Base-by-base conservation (phyloP, 64 coral and sea anemone genomes). In the Orbicella faveolata region DNA sequence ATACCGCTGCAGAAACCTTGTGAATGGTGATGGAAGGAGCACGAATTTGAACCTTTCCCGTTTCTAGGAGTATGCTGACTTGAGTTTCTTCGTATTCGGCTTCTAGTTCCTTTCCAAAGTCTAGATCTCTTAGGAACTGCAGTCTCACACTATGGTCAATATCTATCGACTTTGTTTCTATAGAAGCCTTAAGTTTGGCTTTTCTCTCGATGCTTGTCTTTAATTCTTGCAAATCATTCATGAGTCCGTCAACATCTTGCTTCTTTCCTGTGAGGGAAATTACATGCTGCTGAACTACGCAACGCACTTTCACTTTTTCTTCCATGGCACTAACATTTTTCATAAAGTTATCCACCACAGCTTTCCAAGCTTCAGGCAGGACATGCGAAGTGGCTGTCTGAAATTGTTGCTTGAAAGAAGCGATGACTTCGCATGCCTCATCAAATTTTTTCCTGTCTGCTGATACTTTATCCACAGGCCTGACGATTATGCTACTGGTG, bases 21-120 rank as follows among this genome's bases (percentile, higher is more conserved):
- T 67, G 61, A 23, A 67, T 4, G 9, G 36, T 13, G 7, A 13
- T 8, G 2, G 34, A 1, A 67, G 80, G 80, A 41, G 57, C 80
- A 23, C 61, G 33, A 67, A 83, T 67, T 23, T 20, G 10, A 41
- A 83, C 35, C 11, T 67, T 34, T 67, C 35, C 61, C 20, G 37
- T 67, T 19, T 83, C 61, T 9, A 48, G 62, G 19, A 67, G 19
- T 41, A 83, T 37, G 11, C 6, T 36, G 0, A 83, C 80, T 23
- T 65, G 6, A 3, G 19, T 44, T 11, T 83, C 36, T 13, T 39
- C 80, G 63, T 83, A 5, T 67, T 67, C 3, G 7, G 19, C 21
- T 83, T 67, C 61, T 15, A 83, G 61, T 51, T 83, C 62, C 63
- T 83, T 83, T 9, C 23, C 80, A 25, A 83, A 64, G 15, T 83